Conservation (phyloP, 2,113 vertebrate genomes). For the Datnioides undecimradiatus region DNA sequence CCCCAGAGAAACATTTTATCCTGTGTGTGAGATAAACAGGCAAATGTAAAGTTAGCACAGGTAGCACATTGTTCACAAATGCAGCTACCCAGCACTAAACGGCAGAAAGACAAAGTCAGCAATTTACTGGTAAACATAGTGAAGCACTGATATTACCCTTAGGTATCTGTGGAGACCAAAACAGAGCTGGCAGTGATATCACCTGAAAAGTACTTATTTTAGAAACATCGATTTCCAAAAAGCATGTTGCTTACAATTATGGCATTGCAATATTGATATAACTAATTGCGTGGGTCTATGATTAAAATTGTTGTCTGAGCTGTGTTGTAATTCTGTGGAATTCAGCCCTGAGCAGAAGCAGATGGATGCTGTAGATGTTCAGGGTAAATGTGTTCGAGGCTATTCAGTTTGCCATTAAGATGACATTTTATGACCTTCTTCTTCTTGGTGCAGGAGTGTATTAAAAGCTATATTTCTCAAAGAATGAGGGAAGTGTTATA, state of each 20-base stretch:
- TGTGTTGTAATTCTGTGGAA: neutral
- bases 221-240: neutral
- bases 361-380: neutral
- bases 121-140: too few species aligned
- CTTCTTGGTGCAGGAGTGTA: neutral
- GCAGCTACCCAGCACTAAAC: too few species aligned
- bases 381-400: conserved; percentile 4
- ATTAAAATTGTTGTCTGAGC: neutral
- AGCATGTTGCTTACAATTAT: neutral
- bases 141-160: too few species aligned
- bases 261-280: neutral
- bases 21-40: neutral
- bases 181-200: neutral
- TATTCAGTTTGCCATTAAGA: conserved; percentile 35
- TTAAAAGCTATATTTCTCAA: conserved; percentile 16
- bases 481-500: neutral
- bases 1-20: neutral
- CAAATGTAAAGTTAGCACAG: neutral
- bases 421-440: conserved; percentile 50
- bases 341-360: neutral
- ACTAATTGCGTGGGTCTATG: neutral
- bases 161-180: too few species aligned
- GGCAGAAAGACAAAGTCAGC: too few species aligned
- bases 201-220: neutral
- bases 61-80: too few species aligned